phyloP scores from a whole-genome alignment of 2,797 vertebrate genomes.

The Gallirallus australis region DNA sequence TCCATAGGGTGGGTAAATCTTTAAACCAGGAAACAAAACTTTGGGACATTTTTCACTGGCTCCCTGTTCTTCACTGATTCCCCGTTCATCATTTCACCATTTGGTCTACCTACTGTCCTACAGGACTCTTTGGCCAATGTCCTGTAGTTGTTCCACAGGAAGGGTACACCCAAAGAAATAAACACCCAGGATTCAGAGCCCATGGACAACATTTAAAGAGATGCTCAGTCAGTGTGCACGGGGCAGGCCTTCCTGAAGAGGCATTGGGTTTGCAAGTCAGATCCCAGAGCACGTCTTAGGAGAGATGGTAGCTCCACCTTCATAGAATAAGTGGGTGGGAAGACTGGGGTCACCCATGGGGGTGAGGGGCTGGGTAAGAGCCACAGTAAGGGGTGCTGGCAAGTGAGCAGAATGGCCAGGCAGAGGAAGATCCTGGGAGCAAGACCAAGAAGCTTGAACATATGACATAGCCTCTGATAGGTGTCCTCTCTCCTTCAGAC shows the following conservation, averaged over 20 bases:
- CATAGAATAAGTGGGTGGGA: background rate
- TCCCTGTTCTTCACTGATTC: background rate
- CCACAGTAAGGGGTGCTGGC: background rate
- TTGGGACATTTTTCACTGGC: background rate
- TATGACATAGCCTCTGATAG: background rate
- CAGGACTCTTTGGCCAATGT: background rate
- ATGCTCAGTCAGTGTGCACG: background rate
- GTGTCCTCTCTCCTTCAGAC: background rate
- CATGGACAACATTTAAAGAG: background rate
- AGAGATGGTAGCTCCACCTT: background rate
- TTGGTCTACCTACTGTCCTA: background rate
- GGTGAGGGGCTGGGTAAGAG: background rate
- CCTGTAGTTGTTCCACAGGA: background rate
- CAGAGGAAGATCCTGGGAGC: background rate
- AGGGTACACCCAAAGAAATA: background rate
- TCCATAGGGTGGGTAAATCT: background rate
- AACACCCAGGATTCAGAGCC: background rate
- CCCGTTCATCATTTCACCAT: background rate
- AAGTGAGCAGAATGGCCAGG: background rate
- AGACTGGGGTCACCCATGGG: background rate
- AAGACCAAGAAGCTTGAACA: background rate
- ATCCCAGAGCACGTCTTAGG: background rate
- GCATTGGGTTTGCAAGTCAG: background rate
- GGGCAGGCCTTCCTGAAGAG: background rate
- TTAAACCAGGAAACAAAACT: background rate